Base-by-base conservation (phyloP, 1,140 invertebrate species). In the Zaprionus ghesquierei region DNA sequence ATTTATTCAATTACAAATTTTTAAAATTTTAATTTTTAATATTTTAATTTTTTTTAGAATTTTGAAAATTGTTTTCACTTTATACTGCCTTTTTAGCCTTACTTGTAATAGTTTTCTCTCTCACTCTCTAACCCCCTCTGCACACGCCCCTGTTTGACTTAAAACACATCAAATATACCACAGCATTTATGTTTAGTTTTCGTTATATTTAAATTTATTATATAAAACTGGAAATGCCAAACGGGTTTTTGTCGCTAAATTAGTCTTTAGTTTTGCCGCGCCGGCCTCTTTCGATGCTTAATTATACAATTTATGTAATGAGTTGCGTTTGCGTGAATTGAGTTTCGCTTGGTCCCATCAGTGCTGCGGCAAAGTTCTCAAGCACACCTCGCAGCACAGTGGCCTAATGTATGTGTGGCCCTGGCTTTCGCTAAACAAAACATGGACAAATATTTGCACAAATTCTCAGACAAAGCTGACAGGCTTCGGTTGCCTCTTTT, bases 151-250 rank as follows among this genome's bases (percentile, higher is more conserved):
- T 46, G 41, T 3, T 5, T 15, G 35, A 8, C n/a, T n/a, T n/a
- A n/a, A 41, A 41, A 41, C 2, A 41, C 15, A 41, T 8, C n/a
- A 41, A 41, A 41, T 15, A 41, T 41, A 41, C 41, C 41, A 22
- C 3, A n/a, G 10, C 27, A 55, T 31, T 53, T 51, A 60, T 60
- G 54, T 72, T 50, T 56, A 70, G 66, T 70, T 64, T 50, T 51
- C 41, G 66, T 63, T 75, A 69, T 79, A 76, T 77, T 71, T 54
- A 44, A 76, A 73, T 70, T n/a, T 58, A 70, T 74, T 82, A 66
- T 79, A 84, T 79, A 89, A n/a, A 87, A 79, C 82, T 70, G 53
- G 84, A 77, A 55, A 79, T 80, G 60, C 68, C 18, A 82, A 87
- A 84, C 76, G 82, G 82, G 89, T 87, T 56, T 89, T 89, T 53